A percentile compares a stretch with the other conserved stretches of the same genome.
phyloP scores from a whole-genome alignment of 2,888 invertebrate species.

The Dryococelus australis region DNA sequence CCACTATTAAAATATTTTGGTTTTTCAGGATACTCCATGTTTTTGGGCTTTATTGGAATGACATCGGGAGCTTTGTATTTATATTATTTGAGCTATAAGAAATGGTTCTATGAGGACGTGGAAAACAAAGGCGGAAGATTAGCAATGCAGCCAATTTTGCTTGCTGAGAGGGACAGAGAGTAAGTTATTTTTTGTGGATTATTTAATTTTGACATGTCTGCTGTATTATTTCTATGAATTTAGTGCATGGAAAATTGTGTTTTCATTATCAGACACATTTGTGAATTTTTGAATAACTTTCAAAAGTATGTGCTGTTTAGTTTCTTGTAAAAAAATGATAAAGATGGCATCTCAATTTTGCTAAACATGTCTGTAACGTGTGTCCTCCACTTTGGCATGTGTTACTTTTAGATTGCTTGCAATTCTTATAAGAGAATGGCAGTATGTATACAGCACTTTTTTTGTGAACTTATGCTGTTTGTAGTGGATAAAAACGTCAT shows the following conservation, averaged over 20 bases:
- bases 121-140: conserved; percentile 81
- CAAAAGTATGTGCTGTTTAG: too few species aligned
- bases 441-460: too few species aligned
- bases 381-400: too few species aligned
- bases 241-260: background rate
- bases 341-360: too few species aligned
- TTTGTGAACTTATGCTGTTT: too few species aligned
- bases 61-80: conserved; percentile 66
- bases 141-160: conserved; percentile 77
- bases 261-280: too few species aligned
- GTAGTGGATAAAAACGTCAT: too few species aligned
- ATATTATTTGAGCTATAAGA: conserved; percentile 65
- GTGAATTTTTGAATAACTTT: too few species aligned
- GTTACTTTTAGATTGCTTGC: too few species aligned
- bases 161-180: conserved; percentile 86
- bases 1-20: background rate
- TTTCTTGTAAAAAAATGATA: too few species aligned
- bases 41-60: conserved; percentile 62
- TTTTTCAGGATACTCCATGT: conserved; percentile 67
- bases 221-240: background rate
- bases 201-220: background rate
- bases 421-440: too few species aligned
- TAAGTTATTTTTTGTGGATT: conserved; percentile 57
- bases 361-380: too few species aligned
- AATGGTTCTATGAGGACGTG: conserved; percentile 65